Percentiles rank a stretch among this genome's conserved stretches.
phyloP scores from a whole-genome alignment of 2,888 invertebrate genomes.

The Brachynemurus nebulosus region DNA sequence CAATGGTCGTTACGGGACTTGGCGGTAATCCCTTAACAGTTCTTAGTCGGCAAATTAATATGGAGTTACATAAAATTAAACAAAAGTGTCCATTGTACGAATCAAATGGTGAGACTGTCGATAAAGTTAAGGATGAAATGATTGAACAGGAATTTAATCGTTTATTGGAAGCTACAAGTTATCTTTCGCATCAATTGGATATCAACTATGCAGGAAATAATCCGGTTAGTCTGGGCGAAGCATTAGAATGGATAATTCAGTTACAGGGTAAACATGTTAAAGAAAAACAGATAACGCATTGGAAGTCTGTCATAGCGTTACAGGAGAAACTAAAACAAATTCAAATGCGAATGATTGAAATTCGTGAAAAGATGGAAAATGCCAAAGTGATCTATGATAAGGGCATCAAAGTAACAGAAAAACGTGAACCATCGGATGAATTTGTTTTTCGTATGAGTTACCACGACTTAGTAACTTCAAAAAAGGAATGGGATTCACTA shows the following conservation, averaged over 20 bases:
- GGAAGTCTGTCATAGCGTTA: slow-evolving; percentile 70
- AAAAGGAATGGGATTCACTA: slow-evolving; percentile 65
- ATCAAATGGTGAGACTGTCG: slow-evolving; percentile 84
- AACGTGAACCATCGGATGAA: slow-evolving; percentile 50
- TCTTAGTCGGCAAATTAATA: slow-evolving; percentile 87
- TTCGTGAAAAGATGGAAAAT: slow-evolving; percentile 48
- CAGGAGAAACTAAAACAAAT: slow-evolving; percentile 78
- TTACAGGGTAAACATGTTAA: slow-evolving; percentile 93
- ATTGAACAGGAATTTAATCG: slow-evolving; percentile 95
- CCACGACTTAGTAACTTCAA: slow-evolving; percentile 44
- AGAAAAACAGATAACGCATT: slow-evolving; percentile 80
- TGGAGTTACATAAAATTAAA: slow-evolving; percentile 89
- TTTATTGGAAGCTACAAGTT: slow-evolving; percentile 89
- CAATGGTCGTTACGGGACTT: slow-evolving; percentile 95
- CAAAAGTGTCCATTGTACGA: slow-evolving; percentile 95
- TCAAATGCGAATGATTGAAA: slow-evolving; percentile 43
- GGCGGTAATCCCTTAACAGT: slow-evolving; percentile 95
- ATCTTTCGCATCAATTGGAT: slow-evolving; percentile 88
- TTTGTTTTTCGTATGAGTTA: slow-evolving; percentile 50
- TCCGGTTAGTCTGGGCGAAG: slow-evolving; percentile 90
- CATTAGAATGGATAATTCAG: slow-evolving; percentile 94
- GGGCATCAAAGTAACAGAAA: slow-evolving; percentile 27
- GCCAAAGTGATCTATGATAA: slow-evolving; percentile 20
- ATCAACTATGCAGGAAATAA: slow-evolving; percentile 85
- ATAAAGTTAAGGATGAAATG: slow-evolving; percentile 96